Percentiles rank a stretch among this genome's conserved stretches.
These are phyloP conservation scores for Anthonomus grandis DNA, from an alignment of 1,140 invertebrate genomes.

Conservation along the genomic window DNA sequence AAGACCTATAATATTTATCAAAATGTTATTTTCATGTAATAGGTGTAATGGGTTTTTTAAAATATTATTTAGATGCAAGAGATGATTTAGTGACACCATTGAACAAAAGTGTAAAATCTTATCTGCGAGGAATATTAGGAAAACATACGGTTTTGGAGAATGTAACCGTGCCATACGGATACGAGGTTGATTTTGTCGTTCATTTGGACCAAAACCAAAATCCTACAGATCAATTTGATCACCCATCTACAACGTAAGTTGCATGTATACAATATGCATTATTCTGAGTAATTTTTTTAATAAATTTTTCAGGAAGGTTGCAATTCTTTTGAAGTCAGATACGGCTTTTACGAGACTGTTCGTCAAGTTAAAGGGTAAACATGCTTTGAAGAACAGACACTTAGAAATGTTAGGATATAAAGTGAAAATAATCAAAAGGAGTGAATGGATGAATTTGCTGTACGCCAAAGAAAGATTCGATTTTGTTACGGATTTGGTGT, in stretches of 20 bases:
- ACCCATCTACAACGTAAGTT: slow-evolving; percentile 9
- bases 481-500: slow-evolving; percentile 32
- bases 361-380: slow-evolving; percentile 46
- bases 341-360: slow-evolving; percentile 41
- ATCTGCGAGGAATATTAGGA: slow-evolving; percentile 29
- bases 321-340: slow-evolving; percentile 36
- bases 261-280: not conserved
- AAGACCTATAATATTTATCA: too few species aligned
- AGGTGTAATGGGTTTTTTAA: too few species aligned
- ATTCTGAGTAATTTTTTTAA: not conserved
- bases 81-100: slow-evolving; percentile 11
- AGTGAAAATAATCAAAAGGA: slow-evolving; percentile 53
- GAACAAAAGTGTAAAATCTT: slow-evolving; percentile 26
- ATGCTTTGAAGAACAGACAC: slow-evolving; percentile 53
- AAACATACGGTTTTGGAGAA: slow-evolving; percentile 28
- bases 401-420: slow-evolving; percentile 60
- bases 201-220: slow-evolving; percentile 31
- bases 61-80: slow-evolving; percentile 19
- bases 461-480: slow-evolving; percentile 35
- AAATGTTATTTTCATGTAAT: too few species aligned
- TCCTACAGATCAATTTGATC: slow-evolving; percentile 11
- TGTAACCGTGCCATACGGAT: slow-evolving; percentile 41
- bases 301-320: slow-evolving; percentile 27
- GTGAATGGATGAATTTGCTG: slow-evolving; percentile 55
- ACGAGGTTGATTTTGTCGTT: slow-evolving; percentile 40